Percentiles rank a stretch among this genome's conserved stretches.
These are phyloP conservation scores for Siderastrea radians DNA, from an alignment of 92 coral and sea anemone species.

Conservation along the genomic window DNA sequence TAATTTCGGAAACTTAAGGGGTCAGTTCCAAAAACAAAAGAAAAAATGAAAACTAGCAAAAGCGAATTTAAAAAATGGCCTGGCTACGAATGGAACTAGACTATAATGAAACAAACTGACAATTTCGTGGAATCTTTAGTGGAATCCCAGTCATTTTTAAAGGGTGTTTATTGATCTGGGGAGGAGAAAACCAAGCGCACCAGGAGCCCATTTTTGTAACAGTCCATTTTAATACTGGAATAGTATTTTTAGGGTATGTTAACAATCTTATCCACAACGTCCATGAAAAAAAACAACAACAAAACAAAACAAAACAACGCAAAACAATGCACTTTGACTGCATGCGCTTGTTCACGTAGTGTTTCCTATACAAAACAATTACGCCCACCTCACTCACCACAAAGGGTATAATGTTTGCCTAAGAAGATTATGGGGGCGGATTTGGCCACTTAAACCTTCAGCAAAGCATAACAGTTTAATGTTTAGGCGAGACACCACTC, in stretches of 20 bases:
- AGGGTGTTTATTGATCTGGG: no score
- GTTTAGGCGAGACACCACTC: background rate
- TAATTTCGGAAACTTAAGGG: no score
- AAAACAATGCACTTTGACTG: background rate
- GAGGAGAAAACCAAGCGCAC: no score
- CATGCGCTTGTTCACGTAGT: constrained; percentile 1
- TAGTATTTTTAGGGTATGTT: background rate
- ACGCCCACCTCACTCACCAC: constrained; percentile 1
- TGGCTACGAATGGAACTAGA: no score
- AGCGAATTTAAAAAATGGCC: no score
- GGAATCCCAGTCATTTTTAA: no score
- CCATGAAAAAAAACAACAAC: background rate
- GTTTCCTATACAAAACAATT: background rate
- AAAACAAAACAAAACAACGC: background rate
- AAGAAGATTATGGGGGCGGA: constrained; percentile 11
- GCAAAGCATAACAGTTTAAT: background rate
- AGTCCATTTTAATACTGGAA: background rate
- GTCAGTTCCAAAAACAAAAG: no score
- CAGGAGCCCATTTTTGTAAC: no score
- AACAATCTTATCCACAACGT: background rate
- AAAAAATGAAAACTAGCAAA: no score
- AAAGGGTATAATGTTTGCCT: constrained; percentile 2
- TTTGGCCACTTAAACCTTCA: constrained; percentile 3
- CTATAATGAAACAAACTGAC: no score
- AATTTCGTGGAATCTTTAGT: no score